Conservation (phyloP, 2,113 vertebrate species). For the Phalacrocorax aristotelis region DNA sequence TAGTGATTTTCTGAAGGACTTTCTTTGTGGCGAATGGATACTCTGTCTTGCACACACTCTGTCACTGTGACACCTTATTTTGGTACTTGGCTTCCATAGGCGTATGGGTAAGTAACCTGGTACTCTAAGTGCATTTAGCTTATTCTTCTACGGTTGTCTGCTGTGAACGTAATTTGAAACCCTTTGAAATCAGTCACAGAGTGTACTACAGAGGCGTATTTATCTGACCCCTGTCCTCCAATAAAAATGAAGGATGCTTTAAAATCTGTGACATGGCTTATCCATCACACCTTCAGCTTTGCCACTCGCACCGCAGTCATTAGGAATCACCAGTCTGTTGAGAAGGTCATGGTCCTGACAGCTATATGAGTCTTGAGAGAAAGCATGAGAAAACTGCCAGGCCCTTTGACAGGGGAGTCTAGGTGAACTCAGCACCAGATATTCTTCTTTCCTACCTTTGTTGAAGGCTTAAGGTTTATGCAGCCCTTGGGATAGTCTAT, state of each 20-base stretch:
- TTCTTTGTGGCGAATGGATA: background rate
- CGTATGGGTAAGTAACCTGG: background rate
- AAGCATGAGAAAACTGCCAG: background rate
- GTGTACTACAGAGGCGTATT: background rate
- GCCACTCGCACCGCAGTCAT: accelerated
- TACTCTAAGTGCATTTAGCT: background rate
- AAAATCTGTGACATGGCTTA: background rate
- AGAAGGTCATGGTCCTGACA: background rate
- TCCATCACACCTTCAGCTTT: background rate
- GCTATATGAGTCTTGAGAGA: background rate
- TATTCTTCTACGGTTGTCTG: background rate
- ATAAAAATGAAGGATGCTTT: background rate
- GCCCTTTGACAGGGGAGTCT: background rate
- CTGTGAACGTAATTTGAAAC: background rate
- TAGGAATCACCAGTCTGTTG: background rate
- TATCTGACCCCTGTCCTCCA: background rate
- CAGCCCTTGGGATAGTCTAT: background rate
- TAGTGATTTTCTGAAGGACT: background rate
- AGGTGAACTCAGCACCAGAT: background rate
- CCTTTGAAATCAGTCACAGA: background rate
- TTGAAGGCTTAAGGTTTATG: background rate
- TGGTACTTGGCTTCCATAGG: background rate
- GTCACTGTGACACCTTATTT: background rate
- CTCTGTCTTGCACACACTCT: background rate
- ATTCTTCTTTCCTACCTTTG: background rate